These are phyloP conservation scores for Amorpha juglandis DNA, from an alignment of 2,888 invertebrate genomes.

Conservation along the genomic window DNA sequence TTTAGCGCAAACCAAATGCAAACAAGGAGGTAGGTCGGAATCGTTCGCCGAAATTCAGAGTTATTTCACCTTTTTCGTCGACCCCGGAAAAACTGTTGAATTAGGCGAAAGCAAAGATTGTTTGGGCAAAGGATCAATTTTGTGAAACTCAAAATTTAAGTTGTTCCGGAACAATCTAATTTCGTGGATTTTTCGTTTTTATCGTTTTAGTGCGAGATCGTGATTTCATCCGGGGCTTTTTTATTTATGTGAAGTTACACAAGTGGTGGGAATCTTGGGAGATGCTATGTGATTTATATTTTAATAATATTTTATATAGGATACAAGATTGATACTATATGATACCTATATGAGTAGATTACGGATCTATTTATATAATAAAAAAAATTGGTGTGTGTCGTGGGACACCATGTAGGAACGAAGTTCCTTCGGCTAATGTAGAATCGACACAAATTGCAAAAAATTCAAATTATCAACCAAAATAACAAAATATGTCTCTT, in stretches of 20 bases:
- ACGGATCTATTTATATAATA: too few relatives aligned
- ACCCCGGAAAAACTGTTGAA: conserved; percentile 58
- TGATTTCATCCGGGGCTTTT: conserved; percentile 16
- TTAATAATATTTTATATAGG: too few relatives aligned
- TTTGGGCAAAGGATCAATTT: conserved; percentile 59
- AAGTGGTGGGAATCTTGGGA: not conserved
- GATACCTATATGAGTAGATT: too few relatives aligned
- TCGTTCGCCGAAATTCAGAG: conserved; percentile 48
- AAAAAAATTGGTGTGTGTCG: too few relatives aligned
- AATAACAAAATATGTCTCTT: too few relatives aligned
- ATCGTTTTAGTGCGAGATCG: conserved; percentile 33
- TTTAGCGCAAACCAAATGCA: conserved; percentile 54
- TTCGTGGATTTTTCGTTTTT: conserved; percentile 40
- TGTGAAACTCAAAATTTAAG: conserved; percentile 49
- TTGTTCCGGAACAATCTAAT: conserved; percentile 49
- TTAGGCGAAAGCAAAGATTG: conserved; percentile 61
- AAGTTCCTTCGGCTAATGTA: too few relatives aligned
- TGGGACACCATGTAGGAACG: too few relatives aligned
- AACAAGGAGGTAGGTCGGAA: conserved; percentile 53
- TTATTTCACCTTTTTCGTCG: conserved; percentile 52
- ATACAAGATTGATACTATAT: too few relatives aligned
- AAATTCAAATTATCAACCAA: too few relatives aligned
- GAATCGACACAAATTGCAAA: too few relatives aligned
- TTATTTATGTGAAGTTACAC: not conserved
- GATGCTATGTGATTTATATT: not conserved